phyloP scores from a whole-genome alignment of 2,113 vertebrate species.

The Leucopternis melanops region DNA sequence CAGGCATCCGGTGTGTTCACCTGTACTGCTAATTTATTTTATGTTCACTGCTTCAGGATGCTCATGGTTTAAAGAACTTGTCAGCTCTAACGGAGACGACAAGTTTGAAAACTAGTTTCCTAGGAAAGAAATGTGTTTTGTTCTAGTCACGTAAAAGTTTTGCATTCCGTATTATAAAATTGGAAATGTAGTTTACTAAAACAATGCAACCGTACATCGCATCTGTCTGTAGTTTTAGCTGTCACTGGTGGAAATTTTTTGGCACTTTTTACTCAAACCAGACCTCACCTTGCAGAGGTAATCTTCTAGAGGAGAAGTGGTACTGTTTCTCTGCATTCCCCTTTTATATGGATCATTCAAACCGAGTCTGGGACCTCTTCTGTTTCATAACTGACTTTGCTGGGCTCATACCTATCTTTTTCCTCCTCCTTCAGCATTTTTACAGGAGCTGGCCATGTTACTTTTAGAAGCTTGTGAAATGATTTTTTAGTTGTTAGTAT shows the following conservation, averaged over 20 bases:
- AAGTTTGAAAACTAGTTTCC: background rate
- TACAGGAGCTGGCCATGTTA: background rate
- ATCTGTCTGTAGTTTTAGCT: background rate
- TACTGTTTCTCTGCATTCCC: background rate
- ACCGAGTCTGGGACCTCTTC: background rate
- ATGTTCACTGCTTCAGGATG: background rate
- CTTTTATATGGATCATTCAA: background rate
- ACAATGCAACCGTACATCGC: fast-evolving
- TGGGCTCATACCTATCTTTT: background rate
- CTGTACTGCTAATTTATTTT: background rate
- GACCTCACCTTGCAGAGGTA: background rate
- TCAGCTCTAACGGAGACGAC: background rate
- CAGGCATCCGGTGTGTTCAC: background rate
- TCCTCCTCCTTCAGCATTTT: background rate
- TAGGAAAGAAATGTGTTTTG: background rate
- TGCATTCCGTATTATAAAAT: background rate
- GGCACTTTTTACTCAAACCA: background rate
- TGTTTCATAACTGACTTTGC: background rate
- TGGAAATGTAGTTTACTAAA: background rate
- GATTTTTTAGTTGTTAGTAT: background rate
- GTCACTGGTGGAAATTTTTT: background rate
- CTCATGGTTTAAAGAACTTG: background rate
- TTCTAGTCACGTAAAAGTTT: background rate
- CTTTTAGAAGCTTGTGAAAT: background rate
- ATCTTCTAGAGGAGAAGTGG: background rate